Evolutionary conservation across 2,888 invertebrate genomes (phyloP).

Genomic region (Palloptera scutellata): DNA sequence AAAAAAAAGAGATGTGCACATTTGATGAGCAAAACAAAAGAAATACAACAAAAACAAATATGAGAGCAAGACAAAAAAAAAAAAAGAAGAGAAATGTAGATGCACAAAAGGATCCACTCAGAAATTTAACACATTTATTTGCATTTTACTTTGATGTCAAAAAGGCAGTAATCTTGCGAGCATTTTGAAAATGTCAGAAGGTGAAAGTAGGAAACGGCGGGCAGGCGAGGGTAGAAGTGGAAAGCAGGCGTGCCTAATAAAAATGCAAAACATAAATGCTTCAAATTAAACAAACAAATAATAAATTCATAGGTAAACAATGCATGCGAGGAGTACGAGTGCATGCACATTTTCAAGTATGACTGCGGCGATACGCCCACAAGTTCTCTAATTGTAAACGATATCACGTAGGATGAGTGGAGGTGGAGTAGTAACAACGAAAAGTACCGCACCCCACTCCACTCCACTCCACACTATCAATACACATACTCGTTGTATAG

Average conservation of each 20-base stretch:
- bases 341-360: background rate
- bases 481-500: too few relatives aligned
- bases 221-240: conserved; percentile 16
- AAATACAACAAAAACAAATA: too few relatives aligned
- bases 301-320: too few relatives aligned
- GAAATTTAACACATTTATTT: conserved; percentile 50
- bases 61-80: background rate
- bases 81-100: background rate
- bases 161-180: conserved; percentile 24
- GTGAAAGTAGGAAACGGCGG: conserved; percentile 21
- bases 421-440: background rate
- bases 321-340: background rate
- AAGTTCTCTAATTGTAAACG: background rate
- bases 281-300: background rate
- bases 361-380: background rate
- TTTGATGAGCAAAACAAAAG: background rate
- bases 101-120: conserved; percentile 29
- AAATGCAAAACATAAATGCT: conserved; percentile 1
- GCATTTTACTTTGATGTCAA: conserved; percentile 55
- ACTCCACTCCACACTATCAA: too few relatives aligned
- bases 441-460: too few relatives aligned
- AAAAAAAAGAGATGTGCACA: conserved; percentile 11
- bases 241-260: conserved; percentile 13
- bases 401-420: too few relatives aligned
- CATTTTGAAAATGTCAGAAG: background rate